A percentile compares a stretch with the other conserved stretches of the same genome.
Evolutionary conservation across 2,113 vertebrate genomes (phyloP).

Genomic region (Phasianus colchicus): DNA sequence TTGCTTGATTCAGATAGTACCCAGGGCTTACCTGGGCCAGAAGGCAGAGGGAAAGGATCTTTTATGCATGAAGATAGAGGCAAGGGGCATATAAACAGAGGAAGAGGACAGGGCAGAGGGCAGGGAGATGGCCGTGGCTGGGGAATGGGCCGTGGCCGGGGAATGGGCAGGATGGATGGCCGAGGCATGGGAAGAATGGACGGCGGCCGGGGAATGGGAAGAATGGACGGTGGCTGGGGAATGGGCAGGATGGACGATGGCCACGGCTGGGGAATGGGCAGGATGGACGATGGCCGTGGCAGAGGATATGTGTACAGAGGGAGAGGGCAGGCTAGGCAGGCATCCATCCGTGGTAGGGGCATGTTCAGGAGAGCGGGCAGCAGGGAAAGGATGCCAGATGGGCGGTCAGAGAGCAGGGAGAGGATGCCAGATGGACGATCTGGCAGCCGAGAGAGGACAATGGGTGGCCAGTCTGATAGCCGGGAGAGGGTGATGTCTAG

Average conservation of each 20-base stretch:
- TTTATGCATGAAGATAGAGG: constrained; percentile 75
- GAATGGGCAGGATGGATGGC: constrained; percentile 32
- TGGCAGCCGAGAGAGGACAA: constrained; percentile 69
- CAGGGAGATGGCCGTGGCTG: constrained; percentile 75
- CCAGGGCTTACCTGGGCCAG: constrained; percentile 58
- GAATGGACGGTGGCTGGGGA: constrained; percentile 73
- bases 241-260: constrained; percentile 75
- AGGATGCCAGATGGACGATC: constrained; percentile 74
- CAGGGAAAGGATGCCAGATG: constrained; percentile 74
- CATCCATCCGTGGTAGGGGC: constrained; percentile 69
- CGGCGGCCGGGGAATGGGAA: constrained; percentile 53
- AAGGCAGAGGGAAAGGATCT: constrained; percentile 64
- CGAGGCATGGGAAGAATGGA: constrained; percentile 71
- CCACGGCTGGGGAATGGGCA: constrained; percentile 67
- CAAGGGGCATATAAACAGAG: constrained; percentile 72
- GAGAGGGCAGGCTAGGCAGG: constrained; percentile 70
- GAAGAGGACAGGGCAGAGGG: constrained; percentile 69
- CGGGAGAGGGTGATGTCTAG: constrained; percentile 72
- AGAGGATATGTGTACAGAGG: constrained; percentile 76
- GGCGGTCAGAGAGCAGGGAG: constrained; percentile 75
- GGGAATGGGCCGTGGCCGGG: constrained; percentile 68
- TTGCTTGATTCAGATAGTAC: constrained; percentile 72
- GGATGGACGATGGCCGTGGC: constrained; percentile 74
- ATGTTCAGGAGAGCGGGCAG: constrained; percentile 76
- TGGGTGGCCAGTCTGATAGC: constrained; percentile 64